phyloP scores from a whole-genome alignment of 1,140 invertebrate species.

The Drosophila melanica region DNA sequence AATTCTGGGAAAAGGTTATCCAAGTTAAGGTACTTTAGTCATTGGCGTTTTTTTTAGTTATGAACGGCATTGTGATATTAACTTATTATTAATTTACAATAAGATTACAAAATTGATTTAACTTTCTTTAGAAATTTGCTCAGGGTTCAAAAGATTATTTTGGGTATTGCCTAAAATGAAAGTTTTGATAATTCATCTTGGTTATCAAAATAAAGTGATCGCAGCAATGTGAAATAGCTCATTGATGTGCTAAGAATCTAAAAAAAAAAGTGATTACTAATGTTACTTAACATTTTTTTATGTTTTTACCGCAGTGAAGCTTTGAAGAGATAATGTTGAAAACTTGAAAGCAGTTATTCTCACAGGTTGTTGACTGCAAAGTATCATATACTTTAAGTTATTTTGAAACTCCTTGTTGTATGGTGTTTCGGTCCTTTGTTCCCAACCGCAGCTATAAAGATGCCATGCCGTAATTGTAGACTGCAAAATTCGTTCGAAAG shows the following conservation, averaged over 20 bases:
- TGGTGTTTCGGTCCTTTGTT: constrained; percentile 20
- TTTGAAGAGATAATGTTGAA: constrained; percentile 75
- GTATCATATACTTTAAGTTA: constrained; percentile 71
- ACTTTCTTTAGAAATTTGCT: no score
- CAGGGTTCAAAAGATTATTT: no score
- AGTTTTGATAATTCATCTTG: no score
- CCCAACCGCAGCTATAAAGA: constrained; percentile 75
- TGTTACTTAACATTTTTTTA: background rate
- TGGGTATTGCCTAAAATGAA: no score
- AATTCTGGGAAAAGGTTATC: no score
- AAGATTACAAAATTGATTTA: no score
- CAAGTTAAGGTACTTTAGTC: no score
- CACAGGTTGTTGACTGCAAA: constrained; percentile 74
- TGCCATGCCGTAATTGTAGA: constrained; percentile 63
- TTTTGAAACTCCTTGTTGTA: constrained; percentile 52
- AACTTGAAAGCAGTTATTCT: constrained; percentile 80
- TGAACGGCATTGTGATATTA: no score
- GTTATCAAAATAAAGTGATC: constrained; percentile 69
- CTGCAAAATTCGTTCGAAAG: constrained; percentile 20
- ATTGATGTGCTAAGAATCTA: constrained; percentile 78
- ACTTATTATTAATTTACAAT: no score
- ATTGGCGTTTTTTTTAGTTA: no score
- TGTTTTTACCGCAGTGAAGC: constrained; percentile 70
- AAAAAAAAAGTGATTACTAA: background rate
- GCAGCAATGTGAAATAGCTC: constrained; percentile 76